A percentile compares a stretch with the other conserved stretches of the same genome.
phyloP scores from a whole-genome alignment of 1,140 invertebrate species.

The Eumaeus atala region DNA sequence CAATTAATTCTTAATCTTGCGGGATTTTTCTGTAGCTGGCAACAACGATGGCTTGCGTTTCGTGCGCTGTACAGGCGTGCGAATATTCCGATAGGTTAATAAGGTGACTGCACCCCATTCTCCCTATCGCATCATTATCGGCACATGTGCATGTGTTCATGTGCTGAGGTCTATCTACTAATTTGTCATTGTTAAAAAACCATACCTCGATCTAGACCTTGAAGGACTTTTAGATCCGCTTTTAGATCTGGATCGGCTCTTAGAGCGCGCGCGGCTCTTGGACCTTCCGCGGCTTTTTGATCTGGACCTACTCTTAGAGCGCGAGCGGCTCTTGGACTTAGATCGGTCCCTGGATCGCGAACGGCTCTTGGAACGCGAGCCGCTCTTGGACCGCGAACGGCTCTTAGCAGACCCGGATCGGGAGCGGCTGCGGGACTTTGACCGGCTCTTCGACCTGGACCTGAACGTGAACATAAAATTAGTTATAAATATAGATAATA shows the following conservation, averaged over 20 bases:
- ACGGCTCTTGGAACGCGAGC: constrained; percentile 39
- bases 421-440: constrained; percentile 49
- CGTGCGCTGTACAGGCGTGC: too few relatives aligned
- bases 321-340: constrained; percentile 35
- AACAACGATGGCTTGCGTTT: too few relatives aligned
- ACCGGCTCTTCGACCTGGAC: constrained; percentile 54
- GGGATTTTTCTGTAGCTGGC: too few relatives aligned
- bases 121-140: too few relatives aligned
- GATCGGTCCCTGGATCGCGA: constrained; percentile 43
- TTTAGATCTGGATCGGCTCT: constrained; percentile 19
- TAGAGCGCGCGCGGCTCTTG: constrained; percentile 19
- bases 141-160: too few relatives aligned
- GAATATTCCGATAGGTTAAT: too few relatives aligned
- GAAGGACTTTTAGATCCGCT: constrained; percentile 17
- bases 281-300: constrained; percentile 54
- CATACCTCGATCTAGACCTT: constrained; percentile 33
- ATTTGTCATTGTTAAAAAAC: too few relatives aligned
- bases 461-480: constrained; percentile 25
- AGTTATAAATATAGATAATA: background rate
- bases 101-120: too few relatives aligned
- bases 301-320: constrained; percentile 29
- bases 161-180: too few relatives aligned
- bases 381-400: constrained; percentile 49
- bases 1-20: too few relatives aligned
- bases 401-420: constrained; percentile 56